Base-by-base conservation (phyloP, 2,888 invertebrate genomes). In the Lasioglossum villosulum region DNA sequence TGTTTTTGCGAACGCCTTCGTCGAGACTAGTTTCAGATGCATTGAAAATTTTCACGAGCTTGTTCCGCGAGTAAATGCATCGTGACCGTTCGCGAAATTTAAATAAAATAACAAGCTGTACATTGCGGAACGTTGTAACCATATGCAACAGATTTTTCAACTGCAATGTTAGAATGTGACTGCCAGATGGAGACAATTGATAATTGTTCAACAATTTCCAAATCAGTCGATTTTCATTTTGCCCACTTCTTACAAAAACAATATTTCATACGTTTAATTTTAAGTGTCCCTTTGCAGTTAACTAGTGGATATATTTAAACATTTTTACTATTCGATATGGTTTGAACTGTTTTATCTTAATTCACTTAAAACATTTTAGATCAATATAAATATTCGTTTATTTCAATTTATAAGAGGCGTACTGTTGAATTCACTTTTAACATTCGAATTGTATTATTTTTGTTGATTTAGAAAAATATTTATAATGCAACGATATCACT, bases 1-100 rank as follows among this genome's bases (percentile, higher is more conserved):
- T 75, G 78, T 78, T 84, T 78, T 78, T 82, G 75, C 71, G 71
- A 75, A 78, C 84, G 39, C 71, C 72, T 75, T 56, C 73, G 30
- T 30, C 75, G 52, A 42, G 68, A 66, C 79, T 81, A 79, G 78
- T 83, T 72, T 83, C 79, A 80, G 72, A 88, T 88, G 80, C 83
- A 83, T 88, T 86, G 86, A 86, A 88, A 88, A 83, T 88, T 72
- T 88, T 73, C 10, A 39, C 77, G 56, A 77, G 79, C n/a, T 83
- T 81, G 63, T 78, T 72, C 70, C 39, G 71, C 74, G 72, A 68
- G 72, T 75, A 78, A 88, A 88, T 88, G 77, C 81, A 83, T 75
- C 34, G 71, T 14, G 78, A 30, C 63, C 39, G 34, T 23, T 37
- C n/a, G 23, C 37, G 1, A 12, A 70, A 70, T n/a, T n/a, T 70